A percentile compares a stretch with the other conserved stretches of the same genome.
phyloP scores from a whole-genome alignment of 2,113 vertebrate genomes.

The Dissostichus mawsoni region DNA sequence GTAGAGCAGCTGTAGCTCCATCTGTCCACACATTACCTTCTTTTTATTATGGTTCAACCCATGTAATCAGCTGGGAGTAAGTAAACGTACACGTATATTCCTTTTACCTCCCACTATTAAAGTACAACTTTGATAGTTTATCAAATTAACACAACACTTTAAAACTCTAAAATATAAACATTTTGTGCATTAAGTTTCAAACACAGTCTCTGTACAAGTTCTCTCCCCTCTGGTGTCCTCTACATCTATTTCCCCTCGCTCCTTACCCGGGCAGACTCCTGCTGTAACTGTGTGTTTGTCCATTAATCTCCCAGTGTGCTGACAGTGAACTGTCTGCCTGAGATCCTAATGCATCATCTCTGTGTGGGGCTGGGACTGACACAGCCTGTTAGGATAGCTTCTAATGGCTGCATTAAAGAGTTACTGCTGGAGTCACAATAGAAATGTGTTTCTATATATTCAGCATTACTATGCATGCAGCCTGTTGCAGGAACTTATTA shows the following conservation, averaged over 20 bases:
- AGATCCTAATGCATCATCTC: constrained; percentile 74
- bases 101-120: neutral
- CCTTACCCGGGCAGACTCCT: constrained; percentile 11
- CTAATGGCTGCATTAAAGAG: constrained; percentile 71
- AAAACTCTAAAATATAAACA: neutral
- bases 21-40: too few species aligned
- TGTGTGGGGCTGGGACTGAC: constrained; percentile 58
- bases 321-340: constrained; percentile 59
- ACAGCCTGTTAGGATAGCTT: constrained; percentile 56
- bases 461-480: too few species aligned
- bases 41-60: too few species aligned
- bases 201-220: constrained; percentile 41
- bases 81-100: too few species aligned
- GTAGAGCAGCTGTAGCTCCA: too few species aligned
- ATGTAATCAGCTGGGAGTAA: too few species aligned
- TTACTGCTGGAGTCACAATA: constrained; percentile 50
- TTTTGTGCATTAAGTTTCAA: constrained; percentile 19
- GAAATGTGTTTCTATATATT: constrained; percentile 18
- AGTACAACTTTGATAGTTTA: too few species aligned
- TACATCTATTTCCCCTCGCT: constrained; percentile 17
- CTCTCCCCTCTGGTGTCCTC: constrained; percentile 30
- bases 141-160: too few species aligned
- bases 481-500: too few species aligned
- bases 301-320: constrained; percentile 71
- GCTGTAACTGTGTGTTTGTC: constrained; percentile 52